Evolutionary conservation across 2,888 invertebrate genomes (phyloP), one percentile per base, ranked within the genome.

Genomic region (Meghimatium bilineatum): DNA sequence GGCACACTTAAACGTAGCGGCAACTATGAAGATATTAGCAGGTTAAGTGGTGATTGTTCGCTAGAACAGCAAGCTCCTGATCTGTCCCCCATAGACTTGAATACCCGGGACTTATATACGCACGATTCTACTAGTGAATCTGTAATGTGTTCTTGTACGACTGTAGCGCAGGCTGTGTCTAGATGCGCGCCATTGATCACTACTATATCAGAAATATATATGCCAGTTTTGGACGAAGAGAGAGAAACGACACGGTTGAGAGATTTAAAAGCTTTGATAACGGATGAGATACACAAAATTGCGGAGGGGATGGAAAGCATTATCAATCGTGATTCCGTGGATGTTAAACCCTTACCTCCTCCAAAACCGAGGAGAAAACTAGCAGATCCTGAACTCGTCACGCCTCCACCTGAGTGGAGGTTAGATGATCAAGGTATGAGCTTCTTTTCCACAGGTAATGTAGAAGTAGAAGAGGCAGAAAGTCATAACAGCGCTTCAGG

Each of bases 11-110:
- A 90, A 76, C 87, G 93, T 44, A 92, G 91, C 82, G 90, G 90
- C 14, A 89, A 90, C 52, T 90, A 91, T 72, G 92, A 92, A 86
- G 91, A 93, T 87, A 92, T 93, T 66, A 92, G 92, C 86, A 88
- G 89, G 85, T 86, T 92, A 14, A 87, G 88, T 26, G 85, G 87
- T 79, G 83, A 72, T 38, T 60, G 5, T 63, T 63, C 74, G 2
- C 29, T 44, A 0, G n/a, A 56, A 26, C 36, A 85, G 84, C 79
- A 87, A 85, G 52, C 85, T n/a, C 26, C 69, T 76, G 38, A 80
- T 29, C 76, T 76, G 10, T 67, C 82, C 2, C 44, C 69, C 20
- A 44, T 23, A 1, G 81, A 80, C 32, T 29, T n/a, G 32, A n/a
- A 32, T 10, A 29, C 63, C 20, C 80, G 71, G 29, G 86, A 83